Evolutionary conservation across 2,797 vertebrate species (phyloP), one percentile per base, ranked within the genome.

Genomic region (Enteromius radiatus): DNA sequence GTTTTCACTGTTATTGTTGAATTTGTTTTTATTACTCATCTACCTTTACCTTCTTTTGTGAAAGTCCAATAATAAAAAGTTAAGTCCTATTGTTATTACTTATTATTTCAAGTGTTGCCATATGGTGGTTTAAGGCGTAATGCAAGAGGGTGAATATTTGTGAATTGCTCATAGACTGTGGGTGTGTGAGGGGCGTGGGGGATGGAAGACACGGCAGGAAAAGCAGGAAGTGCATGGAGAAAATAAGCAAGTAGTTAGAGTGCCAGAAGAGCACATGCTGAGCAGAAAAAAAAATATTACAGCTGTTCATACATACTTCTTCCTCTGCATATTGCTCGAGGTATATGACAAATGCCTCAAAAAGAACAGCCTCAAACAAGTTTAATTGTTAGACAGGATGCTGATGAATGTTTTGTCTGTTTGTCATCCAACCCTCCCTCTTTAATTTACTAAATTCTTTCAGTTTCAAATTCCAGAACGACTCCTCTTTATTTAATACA

Each of bases 211-310:
- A 65, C 6, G n/a, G 38, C 14, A 9, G 38, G n/a, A 43, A 49
- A 45, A 49, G 69, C 45, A 61, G 61, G 84, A 86, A 84, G 87
- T 74, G 79, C 84, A 90, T 5, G 11, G 41, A 63, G 56, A 63
- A 63, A 43, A n/a, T 19, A 56, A 28, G 38, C 1, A 3, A 83
- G 75, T 89, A 88, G 89, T 88, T 88, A 86, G 90, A 88, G 87
- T 91, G 91, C 90, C 90, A 92, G 91, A 90, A 89, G 78, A 92
- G 91, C 92, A 93, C 93, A 94, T 94, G 93, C 93, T 93, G 93
- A 92, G 93, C 90, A 91, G 91, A 92, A 93, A 92, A 91, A 91
- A 93, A 93, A 82, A 73, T 47, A 91, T 86, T 85, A 84, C 90
- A 88, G 64, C 88, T 85, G 87, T 90, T 88, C 90, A 92, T 93